phyloP scores from a whole-genome alignment of 2,113 vertebrate species.

The Martes martes region DNA sequence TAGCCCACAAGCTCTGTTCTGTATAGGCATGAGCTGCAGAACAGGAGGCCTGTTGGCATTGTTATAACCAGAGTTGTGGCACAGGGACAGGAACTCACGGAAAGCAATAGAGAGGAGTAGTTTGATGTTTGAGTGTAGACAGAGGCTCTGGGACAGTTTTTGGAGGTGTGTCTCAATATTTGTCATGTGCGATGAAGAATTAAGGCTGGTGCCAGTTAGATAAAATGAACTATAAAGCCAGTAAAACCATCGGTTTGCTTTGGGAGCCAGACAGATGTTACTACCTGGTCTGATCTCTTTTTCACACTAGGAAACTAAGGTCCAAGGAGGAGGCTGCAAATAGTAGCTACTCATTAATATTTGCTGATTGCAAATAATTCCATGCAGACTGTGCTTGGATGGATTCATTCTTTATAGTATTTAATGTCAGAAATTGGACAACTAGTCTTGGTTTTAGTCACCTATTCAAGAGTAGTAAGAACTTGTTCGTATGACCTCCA shows the following conservation, averaged over 20 bases:
- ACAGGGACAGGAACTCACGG: neutral
- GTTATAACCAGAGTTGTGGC: neutral
- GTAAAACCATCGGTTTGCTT: neutral
- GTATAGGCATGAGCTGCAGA: neutral
- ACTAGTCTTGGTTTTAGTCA: neutral
- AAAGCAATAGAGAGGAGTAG: neutral
- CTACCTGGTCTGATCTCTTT: neutral
- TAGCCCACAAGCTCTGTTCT: neutral
- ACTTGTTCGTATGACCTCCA: neutral
- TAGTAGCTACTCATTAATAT: slow-evolving; percentile 4
- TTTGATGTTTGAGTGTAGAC: neutral
- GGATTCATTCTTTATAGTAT: neutral
- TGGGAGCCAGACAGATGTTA: neutral
- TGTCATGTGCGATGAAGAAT: neutral
- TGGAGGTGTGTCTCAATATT: neutral
- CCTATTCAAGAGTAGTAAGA: neutral
- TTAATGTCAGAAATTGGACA: neutral
- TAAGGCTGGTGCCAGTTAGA: neutral
- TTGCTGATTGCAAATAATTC: neutral
- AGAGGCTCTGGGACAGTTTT: neutral
- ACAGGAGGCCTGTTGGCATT: neutral
- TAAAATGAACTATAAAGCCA: neutral
- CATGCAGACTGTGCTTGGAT: neutral
- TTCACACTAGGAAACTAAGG: neutral
- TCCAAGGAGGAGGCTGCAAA: neutral